Base-by-base conservation (phyloP, 1,140 invertebrate species). In the Cylas formicarius region DNA sequence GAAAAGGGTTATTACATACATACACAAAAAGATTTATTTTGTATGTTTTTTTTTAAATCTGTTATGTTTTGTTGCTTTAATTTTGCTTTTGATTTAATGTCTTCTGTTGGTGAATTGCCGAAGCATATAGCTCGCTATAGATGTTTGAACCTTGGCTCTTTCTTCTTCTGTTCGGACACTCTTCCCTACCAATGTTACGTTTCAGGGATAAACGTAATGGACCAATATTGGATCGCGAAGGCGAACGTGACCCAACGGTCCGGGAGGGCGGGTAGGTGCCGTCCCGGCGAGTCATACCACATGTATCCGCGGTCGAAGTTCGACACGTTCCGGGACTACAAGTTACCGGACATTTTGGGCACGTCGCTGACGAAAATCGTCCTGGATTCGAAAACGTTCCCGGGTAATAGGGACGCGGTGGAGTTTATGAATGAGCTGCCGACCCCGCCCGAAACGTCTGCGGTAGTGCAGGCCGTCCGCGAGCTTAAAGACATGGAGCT, bases 201-300 rank as follows among this genome's bases (percentile, higher is more conserved):
- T 74, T 18, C 23, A 57, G 55, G 53, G 20, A 44, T 60, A 8
- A 51, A 37, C 13, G 58, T 58, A 27, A 47, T 66, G 24, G 63
- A 65, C 44, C 57, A 58, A 10, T 77, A 88, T 53, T 90, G 84
- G 81, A 78, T 89, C 2, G 80, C 83, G 3, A 63, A 80, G 55
- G 82, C 90, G 4, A 92, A 90, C 69, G 75, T 85, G 1, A 72
- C 70, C 36, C 88, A 91, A 66, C 31, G 64, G 8, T 57, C 53
- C 36, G 65, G 62, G 2, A 68, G 86, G 47, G 85, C 85, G 18
- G 86, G 85, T 20, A 72, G 84, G 3, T 80, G 85, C 21, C 69
- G 77, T 52, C 69, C 81, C 2, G 89, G 89, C 4, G 79, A 86
- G 62, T 80, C 82, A 59, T 91, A 81, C 59, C 86, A 90, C 62